A percentile compares a stretch with the other conserved stretches of the same genome.
These are phyloP conservation scores for Drosophila nigricruria DNA, from an alignment of 2,888 invertebrate genomes.

Conservation along the genomic window DNA sequence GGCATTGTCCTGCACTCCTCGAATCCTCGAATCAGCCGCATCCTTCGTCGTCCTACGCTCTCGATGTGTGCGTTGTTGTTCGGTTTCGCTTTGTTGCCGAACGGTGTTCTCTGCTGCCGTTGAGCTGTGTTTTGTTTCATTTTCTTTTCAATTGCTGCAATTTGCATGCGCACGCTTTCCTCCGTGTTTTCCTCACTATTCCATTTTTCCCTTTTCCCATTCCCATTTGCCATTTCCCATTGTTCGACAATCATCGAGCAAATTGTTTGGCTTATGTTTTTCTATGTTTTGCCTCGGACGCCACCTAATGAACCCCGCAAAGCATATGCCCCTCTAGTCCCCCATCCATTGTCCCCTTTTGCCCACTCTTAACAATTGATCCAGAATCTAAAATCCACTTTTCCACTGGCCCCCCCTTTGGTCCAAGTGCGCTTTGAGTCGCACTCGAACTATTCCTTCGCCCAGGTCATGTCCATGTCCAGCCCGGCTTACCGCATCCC, in stretches of 20 bases:
- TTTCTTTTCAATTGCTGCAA: conserved; percentile 57
- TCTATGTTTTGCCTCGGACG: conserved; percentile 36
- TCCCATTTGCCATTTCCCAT: conserved; percentile 36
- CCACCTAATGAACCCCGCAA: conserved; percentile 42
- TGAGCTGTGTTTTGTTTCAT: conserved; percentile 27
- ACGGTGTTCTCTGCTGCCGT: conserved; percentile 7
- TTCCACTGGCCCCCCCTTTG: not conserved
- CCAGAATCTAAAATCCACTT: not conserved
- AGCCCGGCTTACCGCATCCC: not conserved
- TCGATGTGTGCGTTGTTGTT: conserved; percentile 6
- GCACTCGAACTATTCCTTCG: too few species aligned
- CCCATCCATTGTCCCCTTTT: too few species aligned
- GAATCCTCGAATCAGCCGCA: conserved; percentile 3
- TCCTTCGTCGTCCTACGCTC: not conserved
- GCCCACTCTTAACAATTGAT: not conserved
- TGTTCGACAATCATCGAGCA: conserved; percentile 48
- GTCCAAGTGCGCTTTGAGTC: too few species aligned
- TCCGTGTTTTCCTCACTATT: not conserved
- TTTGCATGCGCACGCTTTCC: conserved; percentile 54
- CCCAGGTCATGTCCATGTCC: not conserved
- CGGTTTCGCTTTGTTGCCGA: conserved; percentile 9
- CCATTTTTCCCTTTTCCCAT: conserved; percentile 19
- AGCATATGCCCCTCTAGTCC: not conserved
- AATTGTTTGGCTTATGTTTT: conserved; percentile 49
- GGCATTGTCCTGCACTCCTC: conserved; percentile 49